These are phyloP conservation scores for Lottia scabra DNA, from an alignment of 2,888 invertebrate species.

Conservation along the genomic window DNA sequence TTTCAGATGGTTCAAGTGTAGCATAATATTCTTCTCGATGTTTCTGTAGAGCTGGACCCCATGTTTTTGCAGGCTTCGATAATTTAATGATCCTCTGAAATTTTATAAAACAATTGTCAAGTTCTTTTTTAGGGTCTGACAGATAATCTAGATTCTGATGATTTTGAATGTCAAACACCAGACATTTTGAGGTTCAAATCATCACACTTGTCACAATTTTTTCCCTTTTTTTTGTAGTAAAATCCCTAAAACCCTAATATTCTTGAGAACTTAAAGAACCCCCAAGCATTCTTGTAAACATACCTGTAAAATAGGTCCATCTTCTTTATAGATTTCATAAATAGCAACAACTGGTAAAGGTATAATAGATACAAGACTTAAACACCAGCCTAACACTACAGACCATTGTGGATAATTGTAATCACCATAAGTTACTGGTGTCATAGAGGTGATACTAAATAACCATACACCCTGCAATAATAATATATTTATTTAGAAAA, in stretches of 20 bases:
- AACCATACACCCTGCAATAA: neutral
- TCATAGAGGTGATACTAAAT: neutral
- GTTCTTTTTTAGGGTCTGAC: too few species aligned
- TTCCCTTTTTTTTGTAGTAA: too few species aligned
- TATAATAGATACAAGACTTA: neutral
- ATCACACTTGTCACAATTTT: too few species aligned
- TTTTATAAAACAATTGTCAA: too few species aligned
- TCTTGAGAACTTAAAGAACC: too few species aligned
- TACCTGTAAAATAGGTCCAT: neutral
- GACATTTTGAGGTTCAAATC: too few species aligned
- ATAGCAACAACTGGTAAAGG: neutral
- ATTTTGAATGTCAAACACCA: too few species aligned
- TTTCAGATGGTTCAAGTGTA: neutral
- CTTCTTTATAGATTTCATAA: neutral
- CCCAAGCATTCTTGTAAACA: neutral
- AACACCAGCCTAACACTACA: neutral
- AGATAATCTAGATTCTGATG: too few species aligned
- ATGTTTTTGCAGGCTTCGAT: neutral
- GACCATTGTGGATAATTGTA: neutral
- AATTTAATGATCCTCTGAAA: neutral
- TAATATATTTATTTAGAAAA: too few species aligned
- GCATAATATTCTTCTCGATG: conserved; percentile 1
- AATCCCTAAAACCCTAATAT: too few species aligned
- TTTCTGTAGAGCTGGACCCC: conserved; percentile 4
- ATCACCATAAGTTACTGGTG: neutral